These are phyloP conservation scores for Pterois miles DNA, from an alignment of 2,797 vertebrate genomes.

Conservation along the genomic window DNA sequence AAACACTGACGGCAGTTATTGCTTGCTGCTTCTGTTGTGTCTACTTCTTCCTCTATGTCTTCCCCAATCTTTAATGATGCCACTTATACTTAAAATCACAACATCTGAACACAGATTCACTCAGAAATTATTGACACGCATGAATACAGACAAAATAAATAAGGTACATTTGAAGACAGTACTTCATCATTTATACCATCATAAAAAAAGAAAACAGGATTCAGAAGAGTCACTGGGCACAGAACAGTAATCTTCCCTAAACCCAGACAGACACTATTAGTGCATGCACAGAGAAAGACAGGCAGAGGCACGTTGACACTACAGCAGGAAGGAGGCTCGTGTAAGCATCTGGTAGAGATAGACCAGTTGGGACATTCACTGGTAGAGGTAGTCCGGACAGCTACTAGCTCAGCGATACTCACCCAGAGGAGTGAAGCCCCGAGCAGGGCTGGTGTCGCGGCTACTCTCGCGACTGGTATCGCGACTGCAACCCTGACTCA, in stretches of 20 bases:
- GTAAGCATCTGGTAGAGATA: neutral
- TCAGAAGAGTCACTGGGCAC: neutral
- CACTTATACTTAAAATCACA: neutral
- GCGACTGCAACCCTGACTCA: slow-evolving; percentile 99
- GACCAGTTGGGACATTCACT: neutral
- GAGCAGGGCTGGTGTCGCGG: slow-evolving; percentile 98
- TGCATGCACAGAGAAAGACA: slow-evolving; percentile 67
- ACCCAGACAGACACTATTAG: slow-evolving; percentile 39
- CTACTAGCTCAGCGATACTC: slow-evolving; percentile 79
- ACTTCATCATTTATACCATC: neutral
- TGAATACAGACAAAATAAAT: neutral
- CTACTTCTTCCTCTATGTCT: neutral
- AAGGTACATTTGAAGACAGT: neutral
- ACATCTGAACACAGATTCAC: neutral
- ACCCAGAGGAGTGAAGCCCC: slow-evolving; percentile 97
- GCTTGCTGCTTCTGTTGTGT: neutral
- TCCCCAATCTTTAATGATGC: neutral
- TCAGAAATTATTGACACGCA: neutral
- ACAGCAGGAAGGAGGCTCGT: neutral
- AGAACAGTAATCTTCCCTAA: neutral
- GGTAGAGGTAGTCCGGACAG: neutral
- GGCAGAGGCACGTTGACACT: neutral
- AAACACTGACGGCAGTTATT: slow-evolving; percentile 6
- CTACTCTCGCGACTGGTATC: slow-evolving; percentile 99
- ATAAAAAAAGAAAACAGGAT: too few species aligned